phyloP scores from a whole-genome alignment of 37 sponge, comb jelly and placozoan genomes.

The Halichondria panicea region DNA sequence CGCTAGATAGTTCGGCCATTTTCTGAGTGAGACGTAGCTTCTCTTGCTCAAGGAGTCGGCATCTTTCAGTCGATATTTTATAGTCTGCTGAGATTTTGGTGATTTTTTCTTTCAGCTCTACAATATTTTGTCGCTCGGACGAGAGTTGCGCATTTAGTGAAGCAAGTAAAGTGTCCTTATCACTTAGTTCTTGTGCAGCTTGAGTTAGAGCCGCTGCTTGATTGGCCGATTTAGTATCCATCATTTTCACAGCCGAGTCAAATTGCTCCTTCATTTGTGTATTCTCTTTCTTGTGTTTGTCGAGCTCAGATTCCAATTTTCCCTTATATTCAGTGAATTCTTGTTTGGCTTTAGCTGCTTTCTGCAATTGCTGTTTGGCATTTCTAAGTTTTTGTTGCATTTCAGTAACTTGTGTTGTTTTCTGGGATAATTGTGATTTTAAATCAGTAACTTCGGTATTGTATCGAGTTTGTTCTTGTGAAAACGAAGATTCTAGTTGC shows the following conservation, averaged over 20 bases:
- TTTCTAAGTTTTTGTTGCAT: conserved; percentile 25
- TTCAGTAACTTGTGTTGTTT: not conserved
- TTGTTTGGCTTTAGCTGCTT: not conserved
- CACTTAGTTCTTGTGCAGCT: not conserved
- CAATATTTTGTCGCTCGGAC: conserved; percentile 9
- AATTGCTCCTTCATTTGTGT: conserved; percentile 63
- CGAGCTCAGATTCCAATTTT: conserved; percentile 35
- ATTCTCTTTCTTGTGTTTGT: conserved; percentile 24
- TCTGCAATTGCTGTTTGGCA: conserved; percentile 5
- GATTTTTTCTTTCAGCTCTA: conserved; percentile 26
- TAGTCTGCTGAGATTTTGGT: conserved; percentile 32
- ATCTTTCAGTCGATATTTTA: conserved; percentile 22
- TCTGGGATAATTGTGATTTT: not conserved
- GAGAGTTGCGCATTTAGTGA: conserved; percentile 32
- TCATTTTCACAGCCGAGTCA: conserved; percentile 51
- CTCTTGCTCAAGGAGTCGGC: conserved; percentile 40
- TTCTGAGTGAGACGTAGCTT: conserved; percentile 5
- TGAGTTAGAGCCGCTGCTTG: conserved; percentile 3
- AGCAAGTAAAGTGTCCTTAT: conserved; percentile 9
- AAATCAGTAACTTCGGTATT: conserved; percentile 11
- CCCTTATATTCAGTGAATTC: not conserved
- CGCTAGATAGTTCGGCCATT: not conserved
- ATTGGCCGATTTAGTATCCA: conserved; percentile 29
- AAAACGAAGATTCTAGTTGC: not conserved
- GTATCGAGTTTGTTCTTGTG: conserved; percentile 13